Percentiles rank a stretch among this genome's conserved stretches.
Conservation (phyloP, 2,888 invertebrate species). For the Euzophera pinguis region DNA sequence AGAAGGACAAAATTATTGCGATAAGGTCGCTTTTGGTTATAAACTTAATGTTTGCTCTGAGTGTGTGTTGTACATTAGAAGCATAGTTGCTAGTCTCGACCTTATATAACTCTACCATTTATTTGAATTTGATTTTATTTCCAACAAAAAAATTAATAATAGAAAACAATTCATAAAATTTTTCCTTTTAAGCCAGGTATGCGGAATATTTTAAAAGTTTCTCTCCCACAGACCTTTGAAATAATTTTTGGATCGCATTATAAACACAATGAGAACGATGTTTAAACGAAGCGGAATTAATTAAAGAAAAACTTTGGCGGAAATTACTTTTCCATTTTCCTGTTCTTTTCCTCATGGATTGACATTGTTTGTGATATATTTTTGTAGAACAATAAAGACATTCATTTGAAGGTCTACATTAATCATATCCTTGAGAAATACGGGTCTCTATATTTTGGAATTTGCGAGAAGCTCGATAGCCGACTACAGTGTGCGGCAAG, state of each 20-base stretch:
- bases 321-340: constrained; percentile 3
- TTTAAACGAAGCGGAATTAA: background rate
- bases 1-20: too few relatives aligned
- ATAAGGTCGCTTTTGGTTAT: too few relatives aligned
- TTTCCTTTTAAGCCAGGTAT: background rate
- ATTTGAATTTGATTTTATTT: too few relatives aligned
- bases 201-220: background rate
- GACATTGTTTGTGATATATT: background rate
- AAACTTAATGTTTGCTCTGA: too few relatives aligned
- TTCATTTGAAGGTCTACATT: background rate
- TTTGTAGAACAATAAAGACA: background rate
- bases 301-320: constrained; percentile 3
- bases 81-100: too few relatives aligned
- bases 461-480: too few relatives aligned
- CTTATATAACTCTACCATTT: too few relatives aligned
- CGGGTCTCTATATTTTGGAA: too few relatives aligned
- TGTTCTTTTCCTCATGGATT: background rate
- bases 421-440: background rate
- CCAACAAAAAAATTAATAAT: too few relatives aligned
- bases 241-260: background rate
- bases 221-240: background rate
- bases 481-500: too few relatives aligned
- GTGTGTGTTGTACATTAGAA: too few relatives aligned
- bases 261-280: constrained; percentile 2
- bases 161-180: too few relatives aligned